phyloP scores from a whole-genome alignment of 1,140 invertebrate species.

The Trichogramma pretiosum region DNA sequence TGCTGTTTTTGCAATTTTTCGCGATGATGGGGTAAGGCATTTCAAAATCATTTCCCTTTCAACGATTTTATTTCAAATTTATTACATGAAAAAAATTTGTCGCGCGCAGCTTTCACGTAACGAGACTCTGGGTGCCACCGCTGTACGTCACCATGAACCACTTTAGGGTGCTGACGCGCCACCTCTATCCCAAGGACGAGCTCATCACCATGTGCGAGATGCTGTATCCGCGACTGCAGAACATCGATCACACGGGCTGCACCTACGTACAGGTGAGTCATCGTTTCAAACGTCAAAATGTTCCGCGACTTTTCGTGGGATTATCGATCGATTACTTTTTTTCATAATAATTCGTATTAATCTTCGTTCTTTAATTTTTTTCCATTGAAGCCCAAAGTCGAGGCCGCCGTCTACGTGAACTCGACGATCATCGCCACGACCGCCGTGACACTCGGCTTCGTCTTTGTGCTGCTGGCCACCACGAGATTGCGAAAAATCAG shows the following conservation, averaged over 20 bases:
- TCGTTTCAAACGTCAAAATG: no score
- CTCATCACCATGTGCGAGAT: conserved; percentile 38
- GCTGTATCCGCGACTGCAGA: conserved; percentile 25
- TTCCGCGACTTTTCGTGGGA: no score
- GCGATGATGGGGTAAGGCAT: conserved; percentile 37
- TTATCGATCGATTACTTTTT: no score
- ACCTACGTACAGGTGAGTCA: conserved; percentile 15
- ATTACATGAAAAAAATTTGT: background rate
- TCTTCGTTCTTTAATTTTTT: no score
- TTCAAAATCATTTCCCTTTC: no score
- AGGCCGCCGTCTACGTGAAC: conserved; percentile 31
- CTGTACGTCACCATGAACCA: conserved; percentile 41
- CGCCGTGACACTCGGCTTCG: conserved; percentile 30
- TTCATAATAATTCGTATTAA: no score
- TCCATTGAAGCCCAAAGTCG: conserved; percentile 32
- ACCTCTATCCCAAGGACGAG: conserved; percentile 20
- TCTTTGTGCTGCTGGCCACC: conserved; percentile 23
- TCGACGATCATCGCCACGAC: conserved; percentile 36
- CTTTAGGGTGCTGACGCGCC: conserved; percentile 28
- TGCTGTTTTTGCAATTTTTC: conserved; percentile 36
- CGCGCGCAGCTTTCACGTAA: conserved; percentile 19
- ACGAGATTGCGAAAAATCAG: conserved; percentile 27
- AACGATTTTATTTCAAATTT: background rate
- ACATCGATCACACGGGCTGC: conserved; percentile 13
- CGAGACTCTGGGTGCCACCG: conserved; percentile 44